phyloP scores from a whole-genome alignment of 2,113 vertebrate genomes.

The Protobothrops flavoviridis region DNA sequence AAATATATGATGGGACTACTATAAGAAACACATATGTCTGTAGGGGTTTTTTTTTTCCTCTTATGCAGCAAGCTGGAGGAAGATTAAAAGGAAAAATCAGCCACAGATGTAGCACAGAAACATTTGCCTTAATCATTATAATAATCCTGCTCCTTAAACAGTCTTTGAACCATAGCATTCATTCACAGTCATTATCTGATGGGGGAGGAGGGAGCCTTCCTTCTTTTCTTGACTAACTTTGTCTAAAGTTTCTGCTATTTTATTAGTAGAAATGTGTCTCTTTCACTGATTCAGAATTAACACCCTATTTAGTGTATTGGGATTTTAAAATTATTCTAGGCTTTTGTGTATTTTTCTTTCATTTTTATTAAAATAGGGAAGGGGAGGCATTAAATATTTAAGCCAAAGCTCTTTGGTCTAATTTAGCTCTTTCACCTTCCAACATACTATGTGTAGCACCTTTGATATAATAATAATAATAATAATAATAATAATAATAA shows the following conservation, averaged over 20 bases:
- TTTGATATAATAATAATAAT: background rate
- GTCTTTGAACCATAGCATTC: conserved; percentile 18
- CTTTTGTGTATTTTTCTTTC: background rate
- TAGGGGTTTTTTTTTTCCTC: background rate
- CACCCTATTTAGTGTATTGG: background rate
- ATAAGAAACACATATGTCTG: conserved; percentile 46
- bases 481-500: too few species aligned
- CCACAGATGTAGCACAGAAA: conserved; percentile 51
- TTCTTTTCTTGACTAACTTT: conserved; percentile 10
- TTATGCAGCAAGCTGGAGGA: conserved; percentile 42
- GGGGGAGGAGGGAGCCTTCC: conserved; percentile 1
- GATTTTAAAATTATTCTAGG: background rate
- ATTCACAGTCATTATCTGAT: background rate
- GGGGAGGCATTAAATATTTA: background rate
- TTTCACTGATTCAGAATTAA: background rate
- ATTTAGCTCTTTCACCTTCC: background rate
- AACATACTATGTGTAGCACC: background rate
- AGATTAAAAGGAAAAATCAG: conserved; percentile 53
- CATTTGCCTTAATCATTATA: conserved; percentile 41
- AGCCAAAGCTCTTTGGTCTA: background rate
- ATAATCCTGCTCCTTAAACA: conserved; percentile 49
- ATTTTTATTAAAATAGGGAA: background rate
- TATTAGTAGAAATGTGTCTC: background rate
- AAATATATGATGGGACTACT: conserved; percentile 18
- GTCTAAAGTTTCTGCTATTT: background rate